Evolutionary conservation across 1,140 invertebrate genomes (phyloP).

Genomic region (Scaptodrosophila lebanonensis): DNA sequence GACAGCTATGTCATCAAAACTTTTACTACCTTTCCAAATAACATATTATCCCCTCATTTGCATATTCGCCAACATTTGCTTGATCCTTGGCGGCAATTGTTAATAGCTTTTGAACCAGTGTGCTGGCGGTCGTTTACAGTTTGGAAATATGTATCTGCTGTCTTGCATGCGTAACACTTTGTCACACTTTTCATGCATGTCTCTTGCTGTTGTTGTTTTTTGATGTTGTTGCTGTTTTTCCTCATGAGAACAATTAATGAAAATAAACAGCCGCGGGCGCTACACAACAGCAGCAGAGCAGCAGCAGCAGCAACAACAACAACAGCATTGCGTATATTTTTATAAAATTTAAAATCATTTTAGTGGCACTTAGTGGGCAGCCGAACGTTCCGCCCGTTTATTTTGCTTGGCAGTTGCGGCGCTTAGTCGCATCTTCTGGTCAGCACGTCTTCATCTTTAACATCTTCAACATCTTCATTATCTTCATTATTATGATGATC

Average conservation of each 20-base stretch:
- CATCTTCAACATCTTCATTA: too few relatives aligned
- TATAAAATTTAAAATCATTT: constrained; percentile 66
- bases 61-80: too few relatives aligned
- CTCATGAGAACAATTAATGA: constrained; percentile 75
- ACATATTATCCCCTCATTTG: too few relatives aligned
- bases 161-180: constrained; percentile 73
- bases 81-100: too few relatives aligned
- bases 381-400: constrained; percentile 1
- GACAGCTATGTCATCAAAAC: too few relatives aligned
- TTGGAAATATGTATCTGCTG: constrained; percentile 64
- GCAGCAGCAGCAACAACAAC: constrained; percentile 16
- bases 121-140: background rate
- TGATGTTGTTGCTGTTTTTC: constrained; percentile 49
- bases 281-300: constrained; percentile 12
- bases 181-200: constrained; percentile 68
- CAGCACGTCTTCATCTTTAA: too few relatives aligned
- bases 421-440: too few relatives aligned
- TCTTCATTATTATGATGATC: too few relatives aligned
- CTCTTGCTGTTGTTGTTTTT: constrained; percentile 12
- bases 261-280: constrained; percentile 71
- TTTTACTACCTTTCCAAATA: too few relatives aligned
- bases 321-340: constrained; percentile 43
- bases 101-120: too few relatives aligned
- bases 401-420: too few relatives aligned
- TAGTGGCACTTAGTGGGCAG: constrained; percentile 56